Conservation (phyloP, 2,888 invertebrate species). For the Smittia sp. region DNA sequence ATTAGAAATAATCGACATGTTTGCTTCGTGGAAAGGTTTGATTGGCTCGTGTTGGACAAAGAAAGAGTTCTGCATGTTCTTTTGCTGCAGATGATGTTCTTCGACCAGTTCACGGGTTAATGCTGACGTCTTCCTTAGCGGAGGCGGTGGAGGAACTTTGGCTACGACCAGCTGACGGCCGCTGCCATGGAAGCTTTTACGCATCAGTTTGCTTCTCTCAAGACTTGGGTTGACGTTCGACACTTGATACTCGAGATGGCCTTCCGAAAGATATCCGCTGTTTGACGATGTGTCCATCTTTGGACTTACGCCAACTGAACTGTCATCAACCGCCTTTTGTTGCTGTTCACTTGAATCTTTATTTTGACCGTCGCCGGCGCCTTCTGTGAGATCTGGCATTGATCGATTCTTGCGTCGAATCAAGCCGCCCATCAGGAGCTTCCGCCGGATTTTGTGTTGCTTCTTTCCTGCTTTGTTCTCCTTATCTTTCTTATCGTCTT, state of each 20-base stretch:
- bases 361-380: constrained; percentile 56
- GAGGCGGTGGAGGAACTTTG: constrained; percentile 82
- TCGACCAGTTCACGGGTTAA: constrained; percentile 54
- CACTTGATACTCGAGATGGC: constrained; percentile 73
- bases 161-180: constrained; percentile 78
- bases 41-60: constrained; percentile 47
- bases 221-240: constrained; percentile 74
- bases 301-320: constrained; percentile 61
- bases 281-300: constrained; percentile 48
- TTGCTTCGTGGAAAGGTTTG: constrained; percentile 52
- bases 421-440: constrained; percentile 83
- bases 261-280: constrained; percentile 83
- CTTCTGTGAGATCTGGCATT: constrained; percentile 87
- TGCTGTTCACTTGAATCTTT: constrained; percentile 50
- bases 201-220: constrained; percentile 81
- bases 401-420: constrained; percentile 85
- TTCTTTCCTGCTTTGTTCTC: constrained; percentile 75
- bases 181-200: constrained; percentile 85
- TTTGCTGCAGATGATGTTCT: constrained; percentile 45
- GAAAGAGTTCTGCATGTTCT: constrained; percentile 52
- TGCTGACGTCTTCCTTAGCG: constrained; percentile 81
- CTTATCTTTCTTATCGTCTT: constrained; percentile 62
- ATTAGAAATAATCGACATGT: constrained; percentile 51
- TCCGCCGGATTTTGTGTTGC: constrained; percentile 84
- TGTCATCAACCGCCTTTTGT: constrained; percentile 69